Base-by-base conservation (phyloP, 2,113 vertebrate species). In the Leucopsar rothschildi region DNA sequence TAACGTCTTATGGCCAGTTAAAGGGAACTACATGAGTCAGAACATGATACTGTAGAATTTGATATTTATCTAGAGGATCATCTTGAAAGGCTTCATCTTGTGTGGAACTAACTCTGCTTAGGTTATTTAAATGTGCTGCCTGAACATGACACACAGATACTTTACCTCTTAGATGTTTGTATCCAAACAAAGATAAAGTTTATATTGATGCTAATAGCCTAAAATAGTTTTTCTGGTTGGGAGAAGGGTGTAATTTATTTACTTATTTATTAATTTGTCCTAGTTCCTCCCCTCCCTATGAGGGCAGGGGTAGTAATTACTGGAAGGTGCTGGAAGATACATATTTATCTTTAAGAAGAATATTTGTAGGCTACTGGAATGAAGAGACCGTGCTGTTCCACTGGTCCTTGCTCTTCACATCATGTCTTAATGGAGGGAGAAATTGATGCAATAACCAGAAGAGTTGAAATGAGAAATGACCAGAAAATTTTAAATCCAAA, bases 181-280 rank as follows among this genome's bases (percentile, higher is more conserved):
- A 76, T 92, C 44, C 57, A 81, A 87, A 66, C 63, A 69, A 64
- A 71, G 89, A 80, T 66, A 65, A 79, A 70, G 37, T 89, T 93
- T 93, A 37, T 94, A 19, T 52, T 76, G 63, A 59, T 76, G 66
- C 84, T 92, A 91, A 63, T 78, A 79, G 42, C 37, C 37, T 82
- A 71, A 71, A 86, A 10, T 44, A 68, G 31, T 12, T 21, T 59
- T 70, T 70, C 85, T 88, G 25, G 18, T 80, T 40, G 42, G 88
- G 47, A 92, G 55, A 71, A 81, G 57, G 56, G 33, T 95, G 8
- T 94, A 95, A 96, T 92, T 96, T 95, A 95, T 96, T 94, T 92
- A 86, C 31, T 7, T 96, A 96, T 96, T 95, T 96, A 96, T 96
- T 96, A 90, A 84, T 66, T 84, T 64, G 14, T 64, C 61, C 81